Evolutionary conservation across 2,113 vertebrate species (phyloP).

Genomic region (Zosterops japonicus): DNA sequence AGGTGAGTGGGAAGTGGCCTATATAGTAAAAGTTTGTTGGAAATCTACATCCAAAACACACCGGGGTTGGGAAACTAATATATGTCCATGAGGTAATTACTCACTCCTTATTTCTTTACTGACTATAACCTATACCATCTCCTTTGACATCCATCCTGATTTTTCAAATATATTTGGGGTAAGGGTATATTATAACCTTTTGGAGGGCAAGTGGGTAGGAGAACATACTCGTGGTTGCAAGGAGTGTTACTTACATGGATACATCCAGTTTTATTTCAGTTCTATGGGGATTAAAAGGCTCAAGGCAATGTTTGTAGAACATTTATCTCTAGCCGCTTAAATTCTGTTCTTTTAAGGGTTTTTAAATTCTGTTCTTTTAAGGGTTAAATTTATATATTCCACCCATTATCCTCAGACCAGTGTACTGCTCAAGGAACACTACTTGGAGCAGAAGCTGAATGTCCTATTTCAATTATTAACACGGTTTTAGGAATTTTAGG

Average conservation of each 20-base stretch:
- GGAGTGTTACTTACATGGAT: background rate
- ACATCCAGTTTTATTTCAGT: background rate
- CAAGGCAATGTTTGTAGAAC: background rate
- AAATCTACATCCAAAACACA: background rate
- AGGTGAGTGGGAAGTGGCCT: background rate
- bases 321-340: background rate
- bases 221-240: background rate
- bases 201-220: background rate
- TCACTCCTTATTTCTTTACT: background rate
- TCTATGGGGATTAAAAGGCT: background rate
- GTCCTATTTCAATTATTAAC: conserved; percentile 53
- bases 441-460: conserved; percentile 59
- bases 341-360: background rate
- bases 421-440: conserved; percentile 48
- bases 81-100: background rate
- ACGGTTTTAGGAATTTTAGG: conserved; percentile 1
- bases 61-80: background rate
- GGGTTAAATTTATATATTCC: background rate
- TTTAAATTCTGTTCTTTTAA: background rate
- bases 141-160: background rate
- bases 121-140: background rate
- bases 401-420: background rate
- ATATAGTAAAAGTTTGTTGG: background rate
- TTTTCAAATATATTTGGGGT: background rate
- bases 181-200: background rate